Evolutionary conservation across 2,113 vertebrate genomes (phyloP).

Genomic region (Semnornis frantzii): DNA sequence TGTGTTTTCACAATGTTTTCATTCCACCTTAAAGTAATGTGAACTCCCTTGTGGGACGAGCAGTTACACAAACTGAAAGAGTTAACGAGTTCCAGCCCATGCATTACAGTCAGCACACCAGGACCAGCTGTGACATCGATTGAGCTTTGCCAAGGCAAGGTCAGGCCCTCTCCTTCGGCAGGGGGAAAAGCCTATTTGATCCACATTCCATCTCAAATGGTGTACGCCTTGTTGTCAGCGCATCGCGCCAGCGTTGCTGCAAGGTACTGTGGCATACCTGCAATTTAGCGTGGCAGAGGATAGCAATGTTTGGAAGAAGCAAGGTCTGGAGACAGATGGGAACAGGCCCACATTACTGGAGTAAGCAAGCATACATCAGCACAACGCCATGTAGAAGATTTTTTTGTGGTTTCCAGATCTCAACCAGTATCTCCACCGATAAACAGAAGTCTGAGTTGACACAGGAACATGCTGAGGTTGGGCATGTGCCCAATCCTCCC

Average conservation of each 20-base stretch:
- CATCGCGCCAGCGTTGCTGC: fast-evolving
- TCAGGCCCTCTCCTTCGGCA: not conserved
- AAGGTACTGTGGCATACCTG: fast-evolving
- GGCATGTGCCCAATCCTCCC: not conserved
- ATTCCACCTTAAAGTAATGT: not conserved
- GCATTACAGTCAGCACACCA: not conserved
- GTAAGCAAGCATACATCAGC: not conserved
- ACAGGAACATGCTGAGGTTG: not conserved
- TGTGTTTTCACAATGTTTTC: conserved; percentile 29
- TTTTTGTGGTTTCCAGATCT: not conserved
- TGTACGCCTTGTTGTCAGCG: fast-evolving
- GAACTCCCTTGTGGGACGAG: not conserved
- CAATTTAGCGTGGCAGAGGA: not conserved
- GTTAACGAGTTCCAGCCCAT: not conserved
- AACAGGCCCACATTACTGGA: not conserved
- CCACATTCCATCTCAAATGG: fast-evolving
- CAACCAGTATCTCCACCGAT: not conserved
- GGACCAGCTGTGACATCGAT: not conserved
- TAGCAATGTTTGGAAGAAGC: not conserved
- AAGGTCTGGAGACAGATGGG: not conserved
- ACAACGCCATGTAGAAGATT: fast-evolving
- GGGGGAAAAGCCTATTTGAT: not conserved
- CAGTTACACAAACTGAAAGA: not conserved
- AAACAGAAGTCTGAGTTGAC: not conserved
- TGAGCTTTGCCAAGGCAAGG: not conserved